A percentile compares a stretch with the other conserved stretches of the same genome.
Evolutionary conservation across 2,113 vertebrate species (phyloP).

Genomic region (Oreotrochilus melanogaster): DNA sequence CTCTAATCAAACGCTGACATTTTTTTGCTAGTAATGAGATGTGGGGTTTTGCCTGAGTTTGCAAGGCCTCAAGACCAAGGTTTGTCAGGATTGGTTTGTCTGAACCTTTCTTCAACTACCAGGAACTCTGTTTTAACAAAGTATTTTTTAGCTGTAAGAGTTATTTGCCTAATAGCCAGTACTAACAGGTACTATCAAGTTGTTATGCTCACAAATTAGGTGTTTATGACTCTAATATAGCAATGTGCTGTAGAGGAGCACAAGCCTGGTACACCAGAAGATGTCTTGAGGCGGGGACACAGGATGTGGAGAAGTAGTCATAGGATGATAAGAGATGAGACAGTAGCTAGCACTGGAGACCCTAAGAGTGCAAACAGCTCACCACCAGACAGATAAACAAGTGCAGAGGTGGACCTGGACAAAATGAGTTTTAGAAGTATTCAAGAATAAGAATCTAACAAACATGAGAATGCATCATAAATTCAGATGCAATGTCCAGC

Average conservation of each 20-base stretch:
- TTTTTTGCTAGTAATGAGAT: fast-evolving
- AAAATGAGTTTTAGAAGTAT: background rate
- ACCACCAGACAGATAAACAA: background rate
- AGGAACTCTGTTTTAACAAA: background rate
- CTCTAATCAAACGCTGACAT: background rate
- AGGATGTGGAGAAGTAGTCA: background rate
- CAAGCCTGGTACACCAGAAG: background rate
- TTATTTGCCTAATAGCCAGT: background rate
- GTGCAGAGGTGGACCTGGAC: background rate
- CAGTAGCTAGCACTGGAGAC: background rate
- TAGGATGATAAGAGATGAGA: background rate
- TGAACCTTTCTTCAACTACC: background rate
- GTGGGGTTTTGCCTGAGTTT: background rate
- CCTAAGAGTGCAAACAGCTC: background rate
- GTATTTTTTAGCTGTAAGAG: fast-evolving
- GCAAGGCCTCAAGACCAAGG: background rate
- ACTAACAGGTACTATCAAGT: background rate
- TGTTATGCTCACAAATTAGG: background rate
- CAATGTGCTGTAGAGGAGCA: background rate
- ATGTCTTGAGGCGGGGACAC: background rate
- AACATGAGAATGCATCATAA: background rate
- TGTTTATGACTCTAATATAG: background rate
- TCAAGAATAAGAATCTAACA: background rate
- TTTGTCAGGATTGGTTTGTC: background rate
- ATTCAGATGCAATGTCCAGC: background rate